A percentile compares a stretch with the other conserved stretches of the same genome.
phyloP scores from a whole-genome alignment of 53 echinoderm and acorn worm genomes.

The Paelopatides confundens region DNA sequence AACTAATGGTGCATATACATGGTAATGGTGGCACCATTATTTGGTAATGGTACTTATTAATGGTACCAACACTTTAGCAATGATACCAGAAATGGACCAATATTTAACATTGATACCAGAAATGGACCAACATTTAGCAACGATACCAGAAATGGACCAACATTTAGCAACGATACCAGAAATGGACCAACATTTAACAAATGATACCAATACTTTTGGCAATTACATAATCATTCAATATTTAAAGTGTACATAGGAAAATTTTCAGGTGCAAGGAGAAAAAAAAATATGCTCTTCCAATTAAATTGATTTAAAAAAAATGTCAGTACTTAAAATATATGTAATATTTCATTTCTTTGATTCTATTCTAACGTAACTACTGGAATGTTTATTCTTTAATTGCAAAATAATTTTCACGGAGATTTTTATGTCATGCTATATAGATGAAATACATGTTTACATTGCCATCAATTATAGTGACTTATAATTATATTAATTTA shows the following conservation, averaged over 20 bases:
- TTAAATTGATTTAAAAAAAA: neutral
- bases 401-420: neutral
- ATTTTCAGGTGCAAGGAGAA: neutral
- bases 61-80: no score
- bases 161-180: no score
- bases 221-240: neutral
- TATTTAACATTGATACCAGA: no score
- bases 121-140: no score
- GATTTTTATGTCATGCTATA: neutral
- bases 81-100: no score
- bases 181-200: no score
- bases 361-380: neutral
- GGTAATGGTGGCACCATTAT: no score
- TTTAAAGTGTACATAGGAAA: neutral
- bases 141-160: no score
- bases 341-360: neutral
- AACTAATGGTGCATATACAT: no score
- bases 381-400: neutral
- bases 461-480: neutral
- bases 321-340: constrained; percentile 26
- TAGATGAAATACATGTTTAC: neutral
- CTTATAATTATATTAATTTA: neutral
- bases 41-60: no score
- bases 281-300: constrained; percentile 12
- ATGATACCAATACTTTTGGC: no score